Conservation (phyloP, 2,888 invertebrate species). For the Brachypalpus laphriformis region DNA sequence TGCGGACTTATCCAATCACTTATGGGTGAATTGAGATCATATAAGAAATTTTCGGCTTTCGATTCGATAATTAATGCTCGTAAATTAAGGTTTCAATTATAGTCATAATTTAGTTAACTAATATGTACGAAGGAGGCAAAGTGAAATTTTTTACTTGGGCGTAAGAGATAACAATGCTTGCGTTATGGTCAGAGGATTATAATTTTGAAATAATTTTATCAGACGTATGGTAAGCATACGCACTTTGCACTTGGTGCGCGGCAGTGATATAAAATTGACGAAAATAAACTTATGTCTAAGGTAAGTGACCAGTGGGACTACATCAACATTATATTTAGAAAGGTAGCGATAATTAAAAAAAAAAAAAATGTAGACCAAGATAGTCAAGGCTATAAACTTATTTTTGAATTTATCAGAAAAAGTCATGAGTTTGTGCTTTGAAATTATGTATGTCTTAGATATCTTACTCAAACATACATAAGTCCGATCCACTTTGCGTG, state of each 20-base stretch:
- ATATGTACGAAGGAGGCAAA: background rate
- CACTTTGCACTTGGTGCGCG: background rate
- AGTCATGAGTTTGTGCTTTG: no score
- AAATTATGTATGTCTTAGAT: no score
- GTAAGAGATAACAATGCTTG: no score
- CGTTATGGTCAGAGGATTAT: background rate
- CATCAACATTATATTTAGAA: slow-evolving; percentile 19
- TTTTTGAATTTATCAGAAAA: background rate
- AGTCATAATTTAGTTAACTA: background rate
- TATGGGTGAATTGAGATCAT: slow-evolving; percentile 1
- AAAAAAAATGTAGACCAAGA: background rate
- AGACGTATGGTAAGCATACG: background rate
- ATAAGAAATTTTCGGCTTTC: slow-evolving; percentile 12
- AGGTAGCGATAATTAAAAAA: background rate
- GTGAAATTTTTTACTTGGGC: background rate
- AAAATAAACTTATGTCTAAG: slow-evolving; percentile 3
- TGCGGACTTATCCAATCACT: slow-evolving; percentile 4
- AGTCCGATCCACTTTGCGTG: no score
- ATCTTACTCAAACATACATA: no score
- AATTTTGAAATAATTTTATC: background rate
- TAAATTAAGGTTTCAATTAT: background rate
- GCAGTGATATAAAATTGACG: background rate
- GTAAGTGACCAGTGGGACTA: slow-evolving; percentile 9
- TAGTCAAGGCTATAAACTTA: background rate
- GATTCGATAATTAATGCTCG: slow-evolving; percentile 1